Conservation (phyloP, 2,113 vertebrate genomes). For the Ondatra zibethicus region DNA sequence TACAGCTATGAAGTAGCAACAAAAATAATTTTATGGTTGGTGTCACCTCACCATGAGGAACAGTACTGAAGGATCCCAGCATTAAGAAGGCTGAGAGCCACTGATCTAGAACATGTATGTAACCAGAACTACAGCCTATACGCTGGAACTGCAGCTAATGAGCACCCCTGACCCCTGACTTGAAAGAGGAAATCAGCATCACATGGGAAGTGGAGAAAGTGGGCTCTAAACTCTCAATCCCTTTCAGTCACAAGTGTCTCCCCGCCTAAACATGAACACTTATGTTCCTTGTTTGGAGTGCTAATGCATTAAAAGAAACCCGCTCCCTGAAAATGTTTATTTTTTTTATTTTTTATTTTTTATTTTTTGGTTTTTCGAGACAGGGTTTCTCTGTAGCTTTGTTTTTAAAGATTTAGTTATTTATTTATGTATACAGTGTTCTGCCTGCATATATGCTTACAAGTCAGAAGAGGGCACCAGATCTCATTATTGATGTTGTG, state of each 20-base stretch:
- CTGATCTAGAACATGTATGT: not conserved
- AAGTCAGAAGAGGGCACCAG: too few species aligned
- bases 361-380: not conserved
- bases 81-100: not conserved
- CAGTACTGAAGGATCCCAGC: not conserved
- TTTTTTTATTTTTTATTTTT: not conserved
- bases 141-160: not conserved
- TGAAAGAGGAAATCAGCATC: conserved; percentile 34
- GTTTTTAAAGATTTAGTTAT: too few species aligned
- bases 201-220: not conserved
- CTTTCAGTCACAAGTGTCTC: not conserved
- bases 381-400: not conserved
- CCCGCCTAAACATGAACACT: conserved; percentile 26
- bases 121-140: not conserved
- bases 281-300: not conserved
- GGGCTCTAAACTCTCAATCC: not conserved
- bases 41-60: not conserved
- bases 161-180: not conserved
- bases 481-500: too few species aligned
- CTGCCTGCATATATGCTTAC: too few species aligned
- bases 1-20: not conserved
- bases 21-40: not conserved
- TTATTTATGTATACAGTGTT: too few species aligned
- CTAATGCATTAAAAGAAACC: conserved; percentile 47
- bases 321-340: conserved; percentile 8